These are phyloP conservation scores for Lithophane leautieri DNA, from an alignment of 2,888 invertebrate species.

Conservation along the genomic window DNA sequence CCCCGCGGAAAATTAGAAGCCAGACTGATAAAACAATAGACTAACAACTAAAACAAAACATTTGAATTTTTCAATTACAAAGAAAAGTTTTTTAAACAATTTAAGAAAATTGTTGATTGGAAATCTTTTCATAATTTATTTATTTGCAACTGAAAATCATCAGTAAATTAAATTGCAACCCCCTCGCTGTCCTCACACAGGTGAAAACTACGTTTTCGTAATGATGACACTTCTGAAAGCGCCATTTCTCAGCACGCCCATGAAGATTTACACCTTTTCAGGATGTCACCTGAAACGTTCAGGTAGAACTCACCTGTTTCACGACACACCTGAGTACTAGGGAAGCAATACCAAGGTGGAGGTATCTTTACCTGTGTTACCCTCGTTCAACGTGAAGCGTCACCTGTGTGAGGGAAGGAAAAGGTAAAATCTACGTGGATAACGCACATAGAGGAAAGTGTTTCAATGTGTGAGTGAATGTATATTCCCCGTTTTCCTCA, in stretches of 20 bases:
- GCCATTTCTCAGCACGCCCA: neutral
- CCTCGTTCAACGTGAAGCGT: constrained; percentile 39
- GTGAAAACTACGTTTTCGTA: constrained; percentile 11
- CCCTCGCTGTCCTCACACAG: neutral
- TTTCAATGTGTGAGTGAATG: constrained; percentile 30
- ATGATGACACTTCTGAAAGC: constrained; percentile 4
- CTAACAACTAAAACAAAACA: neutral
- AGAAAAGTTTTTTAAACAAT: neutral
- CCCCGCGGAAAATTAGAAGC: constrained; percentile 71
- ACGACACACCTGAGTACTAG: constrained; percentile 80
- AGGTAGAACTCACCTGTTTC: constrained; percentile 36
- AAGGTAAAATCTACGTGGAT: constrained; percentile 15
- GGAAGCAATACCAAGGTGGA: constrained; percentile 73
- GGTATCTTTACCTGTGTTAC: constrained; percentile 71
- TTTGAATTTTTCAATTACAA: fast-evolving
- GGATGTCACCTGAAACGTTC: constrained; percentile 37
- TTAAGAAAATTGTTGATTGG: neutral
- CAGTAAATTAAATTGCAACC: neutral
- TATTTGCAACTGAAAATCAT: neutral
- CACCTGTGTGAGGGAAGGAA: constrained; percentile 12
- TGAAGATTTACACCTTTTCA: constrained; percentile 43
- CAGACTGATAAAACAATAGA: constrained; percentile 11
- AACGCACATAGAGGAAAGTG: constrained; percentile 16
- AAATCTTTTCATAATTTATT: neutral
- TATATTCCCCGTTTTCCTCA: constrained; percentile 9